Conservation (phyloP, 1,140 invertebrate genomes). For the Macrocentrus cingulum region DNA sequence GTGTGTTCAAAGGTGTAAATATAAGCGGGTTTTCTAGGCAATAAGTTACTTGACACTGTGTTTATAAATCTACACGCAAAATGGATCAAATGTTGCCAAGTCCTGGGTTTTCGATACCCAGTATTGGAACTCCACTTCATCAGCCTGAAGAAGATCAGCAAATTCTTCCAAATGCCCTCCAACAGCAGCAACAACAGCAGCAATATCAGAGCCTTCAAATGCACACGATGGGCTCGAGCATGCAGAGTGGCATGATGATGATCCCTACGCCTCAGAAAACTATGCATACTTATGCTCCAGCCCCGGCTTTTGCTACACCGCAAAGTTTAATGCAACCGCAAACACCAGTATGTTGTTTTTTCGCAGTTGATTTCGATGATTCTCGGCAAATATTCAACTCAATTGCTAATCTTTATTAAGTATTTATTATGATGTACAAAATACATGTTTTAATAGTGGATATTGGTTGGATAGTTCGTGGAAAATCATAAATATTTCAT, state of each 20-base stretch:
- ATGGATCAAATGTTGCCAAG: slow-evolving; percentile 91
- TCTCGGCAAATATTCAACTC: not conserved
- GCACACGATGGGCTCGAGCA: slow-evolving; percentile 62
- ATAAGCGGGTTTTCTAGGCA: no score
- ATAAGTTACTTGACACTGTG: no score
- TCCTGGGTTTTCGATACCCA: slow-evolving; percentile 85
- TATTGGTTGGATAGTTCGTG: not conserved
- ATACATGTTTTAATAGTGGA: no score
- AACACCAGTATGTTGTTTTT: slow-evolving; percentile 71
- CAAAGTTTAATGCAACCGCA: slow-evolving; percentile 81
- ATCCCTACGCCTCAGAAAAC: slow-evolving; percentile 66
- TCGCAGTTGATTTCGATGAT: not conserved
- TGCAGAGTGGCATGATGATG: slow-evolving; percentile 58
- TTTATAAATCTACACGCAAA: no score
- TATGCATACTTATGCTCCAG: slow-evolving; percentile 71
- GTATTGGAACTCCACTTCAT: slow-evolving; percentile 85
- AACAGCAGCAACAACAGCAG: slow-evolving; percentile 69
- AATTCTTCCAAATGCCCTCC: slow-evolving; percentile 78
- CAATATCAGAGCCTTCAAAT: slow-evolving; percentile 57
- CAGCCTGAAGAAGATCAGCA: slow-evolving; percentile 90
- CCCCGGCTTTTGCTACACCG: slow-evolving; percentile 69
- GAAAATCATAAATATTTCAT: no score
- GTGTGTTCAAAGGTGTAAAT: no score
- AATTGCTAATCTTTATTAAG: no score
- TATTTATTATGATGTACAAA: no score